Base-by-base conservation (phyloP, 53 echinoderm and acorn worm species). In the Stichopus horrens region DNA sequence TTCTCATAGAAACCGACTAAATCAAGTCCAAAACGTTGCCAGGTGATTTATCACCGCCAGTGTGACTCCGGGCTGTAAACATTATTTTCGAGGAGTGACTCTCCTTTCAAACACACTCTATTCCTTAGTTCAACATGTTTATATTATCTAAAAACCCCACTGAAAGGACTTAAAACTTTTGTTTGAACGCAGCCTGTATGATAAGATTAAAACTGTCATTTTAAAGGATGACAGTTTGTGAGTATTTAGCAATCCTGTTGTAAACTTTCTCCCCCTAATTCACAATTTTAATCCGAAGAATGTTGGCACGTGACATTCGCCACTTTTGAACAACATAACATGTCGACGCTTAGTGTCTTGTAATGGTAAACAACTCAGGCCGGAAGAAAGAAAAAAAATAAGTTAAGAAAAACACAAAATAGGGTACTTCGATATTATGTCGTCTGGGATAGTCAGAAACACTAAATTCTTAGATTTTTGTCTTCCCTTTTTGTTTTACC, bases 31-130 rank as follows among this genome's bases (percentile, higher is more conserved):
- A 37, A 71, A 58, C 57, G 21, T 81, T 19, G 56, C 58, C 57
- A 56, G 56, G 21, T 81, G 81, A 81, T 81, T 81, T 81, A 81
- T 56, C n/a, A 56, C 19, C 56, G 81, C 18, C 81, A 57, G 57
- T 52, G 57, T 57, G 81, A 54, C 81, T 81, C 81, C 81, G 58
- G 58, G 81, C 58, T 81, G 81, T 81, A 81, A 81, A 81, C 81
- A 81, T 21, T 19, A 58, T 81, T 81, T 81, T 81, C 81, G 57
- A 56, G 58, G 81, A 21, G 71, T 71, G 71, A 71, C 71, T 71
- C 19, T 71, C 71, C 71, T 71, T 71, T 71, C 71, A 71, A 71
- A 71, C 71, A 71, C 71, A 71, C 71, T 71, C 71, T 71, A 71
- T 71, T 18, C 71, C 71, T 71, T 10, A 71, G 18, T 71, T 71